A percentile compares a stretch with the other conserved stretches of the same genome.
These are phyloP conservation scores for Melieria crassipennis DNA, from an alignment of 2,888 invertebrate species.

Conservation along the genomic window DNA sequence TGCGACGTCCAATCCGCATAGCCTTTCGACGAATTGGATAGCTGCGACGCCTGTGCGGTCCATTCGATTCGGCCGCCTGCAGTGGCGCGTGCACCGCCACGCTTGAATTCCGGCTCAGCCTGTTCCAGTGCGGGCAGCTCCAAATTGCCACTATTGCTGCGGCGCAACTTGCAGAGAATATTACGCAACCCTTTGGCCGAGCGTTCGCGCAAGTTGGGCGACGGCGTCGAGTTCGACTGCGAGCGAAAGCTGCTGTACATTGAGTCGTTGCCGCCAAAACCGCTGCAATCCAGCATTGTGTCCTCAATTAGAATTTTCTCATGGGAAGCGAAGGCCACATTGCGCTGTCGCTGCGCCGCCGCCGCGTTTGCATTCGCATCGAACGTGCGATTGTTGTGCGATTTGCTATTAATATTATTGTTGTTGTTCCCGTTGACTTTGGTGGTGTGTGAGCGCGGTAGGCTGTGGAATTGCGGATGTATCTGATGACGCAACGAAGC, in stretches of 20 bases:
- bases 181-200: conserved; percentile 71
- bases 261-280: conserved; percentile 66
- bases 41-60: conserved; percentile 58
- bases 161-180: conserved; percentile 75
- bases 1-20: conserved; percentile 84
- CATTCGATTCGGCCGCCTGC: conserved; percentile 77
- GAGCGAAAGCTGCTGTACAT: conserved; percentile 63
- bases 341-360: conserved; percentile 54
- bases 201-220: conserved; percentile 61
- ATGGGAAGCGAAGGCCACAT: conserved; percentile 59
- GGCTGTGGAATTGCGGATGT: conserved; percentile 82
- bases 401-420: conserved; percentile 44
- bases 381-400: conserved; percentile 40
- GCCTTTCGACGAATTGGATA: conserved; percentile 68
- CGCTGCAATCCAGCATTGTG: conserved; percentile 37
- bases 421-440: conserved; percentile 48
- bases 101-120: conserved; percentile 71
- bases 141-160: conserved; percentile 76
- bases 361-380: conserved; percentile 55
- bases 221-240: conserved; percentile 66
- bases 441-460: conserved; percentile 72
- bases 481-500: conserved; percentile 78
- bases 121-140: conserved; percentile 69
- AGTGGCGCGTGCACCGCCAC: conserved; percentile 79
- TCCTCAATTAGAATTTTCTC: conserved; percentile 60